phyloP scores from a whole-genome alignment of 2,113 vertebrate species.

The Rhinoderma darwinii region DNA sequence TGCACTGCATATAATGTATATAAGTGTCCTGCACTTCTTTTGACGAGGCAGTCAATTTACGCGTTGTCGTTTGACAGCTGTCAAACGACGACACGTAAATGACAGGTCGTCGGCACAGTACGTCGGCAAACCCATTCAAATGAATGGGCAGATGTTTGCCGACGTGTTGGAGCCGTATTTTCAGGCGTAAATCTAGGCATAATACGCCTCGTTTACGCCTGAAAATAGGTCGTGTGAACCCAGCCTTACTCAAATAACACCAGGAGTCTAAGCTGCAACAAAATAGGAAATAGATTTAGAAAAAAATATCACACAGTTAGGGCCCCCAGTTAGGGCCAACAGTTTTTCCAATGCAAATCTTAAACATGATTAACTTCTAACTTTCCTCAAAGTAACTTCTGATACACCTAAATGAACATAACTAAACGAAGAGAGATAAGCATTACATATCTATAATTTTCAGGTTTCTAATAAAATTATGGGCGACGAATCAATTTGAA shows the following conservation, averaged over 20 bases:
- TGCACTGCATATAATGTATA: too few species aligned
- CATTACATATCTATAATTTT: background rate
- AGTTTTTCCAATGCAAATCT: background rate
- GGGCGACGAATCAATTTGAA: background rate
- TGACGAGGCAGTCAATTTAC: too few species aligned
- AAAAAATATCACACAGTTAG: background rate
- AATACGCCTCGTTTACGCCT: too few species aligned
- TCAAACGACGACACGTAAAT: too few species aligned
- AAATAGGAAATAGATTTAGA: constrained; percentile 14
- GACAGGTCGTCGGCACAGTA: too few species aligned
- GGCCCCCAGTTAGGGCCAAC: background rate
- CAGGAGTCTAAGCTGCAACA: background rate
- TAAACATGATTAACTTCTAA: background rate
- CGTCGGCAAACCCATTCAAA: too few species aligned
- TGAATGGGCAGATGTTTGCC: too few species aligned
- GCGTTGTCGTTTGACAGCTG: too few species aligned
- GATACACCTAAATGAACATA: constrained; percentile 12
- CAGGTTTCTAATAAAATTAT: background rate
- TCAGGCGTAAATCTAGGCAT: too few species aligned
- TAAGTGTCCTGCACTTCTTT: too few species aligned
- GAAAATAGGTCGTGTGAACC: too few species aligned
- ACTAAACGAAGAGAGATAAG: background rate
- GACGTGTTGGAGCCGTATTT: too few species aligned
- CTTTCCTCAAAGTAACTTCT: background rate
- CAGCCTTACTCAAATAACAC: constrained; percentile 15